Percentiles rank a stretch among this genome's conserved stretches.
These are phyloP conservation scores for Sebastes taczanowskii DNA, from an alignment of 2,797 vertebrate species.

Conservation along the genomic window DNA sequence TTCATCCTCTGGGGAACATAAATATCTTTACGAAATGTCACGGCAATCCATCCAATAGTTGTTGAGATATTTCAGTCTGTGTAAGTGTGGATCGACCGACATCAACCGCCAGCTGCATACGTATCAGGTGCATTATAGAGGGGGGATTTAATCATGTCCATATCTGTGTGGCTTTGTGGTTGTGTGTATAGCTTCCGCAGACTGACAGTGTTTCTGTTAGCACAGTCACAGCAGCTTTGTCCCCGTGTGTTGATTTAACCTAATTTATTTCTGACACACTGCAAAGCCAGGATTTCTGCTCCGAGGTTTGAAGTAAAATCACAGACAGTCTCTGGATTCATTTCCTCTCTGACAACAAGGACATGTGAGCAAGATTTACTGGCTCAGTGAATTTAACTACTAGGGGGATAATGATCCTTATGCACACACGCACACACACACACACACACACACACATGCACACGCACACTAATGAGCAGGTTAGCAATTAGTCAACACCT, in stretches of 20 bases:
- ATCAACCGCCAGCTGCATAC: background rate
- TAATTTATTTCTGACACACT: conserved; percentile 24
- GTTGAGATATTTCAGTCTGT: background rate
- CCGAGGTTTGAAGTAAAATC: conserved; percentile 13
- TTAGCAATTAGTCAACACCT: conserved; percentile 22
- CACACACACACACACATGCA: conserved; percentile 16
- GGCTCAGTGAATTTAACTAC: conserved; percentile 18
- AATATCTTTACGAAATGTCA: background rate
- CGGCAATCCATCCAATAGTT: background rate
- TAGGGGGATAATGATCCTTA: conserved; percentile 27
- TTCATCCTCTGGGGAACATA: background rate
- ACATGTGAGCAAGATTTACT: conserved; percentile 13
- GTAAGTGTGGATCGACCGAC: background rate
- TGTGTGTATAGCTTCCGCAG: background rate
- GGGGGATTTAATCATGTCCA: background rate
- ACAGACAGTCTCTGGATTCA: background rate
- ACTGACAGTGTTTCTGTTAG: background rate
- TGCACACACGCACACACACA: conserved; percentile 1
- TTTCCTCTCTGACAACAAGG: conserved; percentile 16
- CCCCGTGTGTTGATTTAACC: conserved; percentile 16
- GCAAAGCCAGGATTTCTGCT: background rate
- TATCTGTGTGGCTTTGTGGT: background rate
- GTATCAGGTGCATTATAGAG: background rate
- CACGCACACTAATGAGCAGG: conserved; percentile 34
- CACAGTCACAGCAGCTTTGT: background rate